Evolutionary conservation across 53 echinoderm and acorn worm genomes (phyloP).

Genomic region (Holothuria leucospilota): DNA sequence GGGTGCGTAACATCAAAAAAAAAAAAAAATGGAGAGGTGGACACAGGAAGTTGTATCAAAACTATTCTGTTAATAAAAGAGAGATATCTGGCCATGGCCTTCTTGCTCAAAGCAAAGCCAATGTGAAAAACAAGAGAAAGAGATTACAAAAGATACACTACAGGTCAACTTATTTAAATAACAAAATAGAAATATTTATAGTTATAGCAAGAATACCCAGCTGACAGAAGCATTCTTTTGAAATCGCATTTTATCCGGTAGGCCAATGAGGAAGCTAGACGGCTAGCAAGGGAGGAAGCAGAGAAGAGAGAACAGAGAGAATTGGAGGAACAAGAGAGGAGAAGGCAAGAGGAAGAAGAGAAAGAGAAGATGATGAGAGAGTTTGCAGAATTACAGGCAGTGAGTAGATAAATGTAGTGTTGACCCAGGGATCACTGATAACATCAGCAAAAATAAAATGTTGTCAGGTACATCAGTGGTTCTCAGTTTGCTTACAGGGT

Average conservation of each 20-base stretch:
- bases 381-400: constrained; percentile 58
- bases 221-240: background rate
- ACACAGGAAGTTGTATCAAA: too few relatives aligned
- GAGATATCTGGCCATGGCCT: too few relatives aligned
- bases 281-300: constrained; percentile 68
- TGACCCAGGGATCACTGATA: background rate
- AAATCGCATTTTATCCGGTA: background rate
- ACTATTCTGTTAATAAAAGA: too few relatives aligned
- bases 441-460: too few relatives aligned
- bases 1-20: too few relatives aligned
- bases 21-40: too few relatives aligned
- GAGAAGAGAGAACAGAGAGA: constrained; percentile 66
- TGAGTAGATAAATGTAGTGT: constrained; percentile 14
- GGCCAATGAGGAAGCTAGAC: constrained; percentile 65
- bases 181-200: background rate
- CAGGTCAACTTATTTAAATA: too few relatives aligned
- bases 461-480: too few relatives aligned
- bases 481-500: too few relatives aligned
- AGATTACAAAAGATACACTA: too few relatives aligned
- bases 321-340: constrained; percentile 63
- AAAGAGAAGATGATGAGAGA: constrained; percentile 62
- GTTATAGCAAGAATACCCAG: background rate
- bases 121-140: too few relatives aligned
- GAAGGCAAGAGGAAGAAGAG: constrained; percentile 59
- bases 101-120: too few relatives aligned